Conservation (phyloP, 2,888 invertebrate species). For the Spicauda simplicius region DNA sequence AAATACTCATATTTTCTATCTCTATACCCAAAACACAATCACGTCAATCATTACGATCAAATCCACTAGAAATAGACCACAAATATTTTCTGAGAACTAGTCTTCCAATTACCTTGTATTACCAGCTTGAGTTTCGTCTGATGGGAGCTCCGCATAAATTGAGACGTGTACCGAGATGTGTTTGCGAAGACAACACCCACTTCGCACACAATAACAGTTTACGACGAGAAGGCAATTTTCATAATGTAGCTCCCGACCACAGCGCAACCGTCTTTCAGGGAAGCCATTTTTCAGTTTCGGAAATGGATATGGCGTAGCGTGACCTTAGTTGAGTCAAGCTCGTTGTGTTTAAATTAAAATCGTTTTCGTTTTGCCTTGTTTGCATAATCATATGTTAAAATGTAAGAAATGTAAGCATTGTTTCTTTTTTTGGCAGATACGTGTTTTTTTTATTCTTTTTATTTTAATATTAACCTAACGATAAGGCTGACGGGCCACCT, state of each 20-base stretch:
- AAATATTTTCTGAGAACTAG: slow-evolving; percentile 41
- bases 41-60: no score
- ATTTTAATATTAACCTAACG: no score
- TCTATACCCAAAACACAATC: no score
- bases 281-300: slow-evolving; percentile 43
- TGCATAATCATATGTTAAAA: neutral
- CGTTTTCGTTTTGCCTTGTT: neutral
- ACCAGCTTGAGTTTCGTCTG: slow-evolving; percentile 40
- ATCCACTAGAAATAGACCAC: no score
- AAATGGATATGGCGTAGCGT: slow-evolving; percentile 17
- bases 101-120: slow-evolving; percentile 51
- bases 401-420: no score
- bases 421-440: no score
- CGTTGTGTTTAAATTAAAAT: slow-evolving; percentile 33
- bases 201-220: slow-evolving; percentile 52
- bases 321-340: slow-evolving; percentile 10
- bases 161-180: slow-evolving; percentile 46
- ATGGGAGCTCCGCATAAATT: slow-evolving; percentile 42
- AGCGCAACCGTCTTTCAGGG: slow-evolving; percentile 41
- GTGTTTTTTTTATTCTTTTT: no score
- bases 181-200: slow-evolving; percentile 53
- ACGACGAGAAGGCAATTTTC: slow-evolving; percentile 55
- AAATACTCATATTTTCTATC: no score
- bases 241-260: slow-evolving; percentile 48
- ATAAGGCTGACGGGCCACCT: no score